phyloP scores from a whole-genome alignment of 2,113 vertebrate species.

The Hippotragus niger region DNA sequence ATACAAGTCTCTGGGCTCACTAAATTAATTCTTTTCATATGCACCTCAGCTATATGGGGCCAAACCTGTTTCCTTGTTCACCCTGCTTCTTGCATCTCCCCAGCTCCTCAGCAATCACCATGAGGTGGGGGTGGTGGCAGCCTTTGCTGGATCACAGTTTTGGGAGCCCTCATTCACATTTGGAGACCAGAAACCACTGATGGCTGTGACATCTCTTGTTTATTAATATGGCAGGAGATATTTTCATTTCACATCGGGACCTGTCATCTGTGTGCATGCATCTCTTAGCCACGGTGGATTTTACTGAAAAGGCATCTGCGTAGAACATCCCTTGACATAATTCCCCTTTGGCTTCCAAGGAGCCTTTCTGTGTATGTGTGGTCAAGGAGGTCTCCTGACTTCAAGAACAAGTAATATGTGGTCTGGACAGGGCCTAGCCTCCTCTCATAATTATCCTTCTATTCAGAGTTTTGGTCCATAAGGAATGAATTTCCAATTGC shows the following conservation, averaged over 20 bases:
- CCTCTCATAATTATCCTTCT: not conserved
- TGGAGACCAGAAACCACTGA: not conserved
- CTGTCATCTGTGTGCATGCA: not conserved
- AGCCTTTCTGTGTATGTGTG: not conserved
- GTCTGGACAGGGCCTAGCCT: not conserved
- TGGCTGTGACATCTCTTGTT: not conserved
- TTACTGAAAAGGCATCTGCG: not conserved
- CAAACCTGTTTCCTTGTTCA: not conserved
- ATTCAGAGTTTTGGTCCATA: not conserved
- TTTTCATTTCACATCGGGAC: not conserved
- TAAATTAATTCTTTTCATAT: not conserved
- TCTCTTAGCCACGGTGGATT: not conserved
- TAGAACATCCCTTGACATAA: not conserved
- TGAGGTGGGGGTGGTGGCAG: not conserved
- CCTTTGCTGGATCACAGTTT: not conserved
- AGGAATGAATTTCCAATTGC: not conserved
- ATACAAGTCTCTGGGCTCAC: not conserved
- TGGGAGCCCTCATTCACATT: not conserved
- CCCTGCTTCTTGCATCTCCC: not conserved
- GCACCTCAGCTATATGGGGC: not conserved
- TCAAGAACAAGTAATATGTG: not conserved
- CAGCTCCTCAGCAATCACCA: not conserved
- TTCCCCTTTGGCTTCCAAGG: not conserved
- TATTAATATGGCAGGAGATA: not conserved
- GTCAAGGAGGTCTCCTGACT: not conserved